Conservation (phyloP, 2,113 vertebrate species). For the Pyrgilauda ruficollis region DNA sequence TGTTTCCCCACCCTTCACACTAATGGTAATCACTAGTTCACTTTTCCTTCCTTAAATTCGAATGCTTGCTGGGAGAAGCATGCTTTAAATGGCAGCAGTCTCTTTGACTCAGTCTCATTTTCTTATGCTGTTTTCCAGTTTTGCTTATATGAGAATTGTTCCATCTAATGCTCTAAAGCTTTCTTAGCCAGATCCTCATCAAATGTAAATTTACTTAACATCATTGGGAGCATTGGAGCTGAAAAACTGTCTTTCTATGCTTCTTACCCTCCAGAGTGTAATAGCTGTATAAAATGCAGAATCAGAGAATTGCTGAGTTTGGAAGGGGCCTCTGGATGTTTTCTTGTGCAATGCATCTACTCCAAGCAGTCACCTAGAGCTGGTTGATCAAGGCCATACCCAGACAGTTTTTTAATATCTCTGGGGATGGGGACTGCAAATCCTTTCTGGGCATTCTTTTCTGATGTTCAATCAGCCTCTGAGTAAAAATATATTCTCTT, state of each 20-base stretch:
- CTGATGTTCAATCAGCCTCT: background rate
- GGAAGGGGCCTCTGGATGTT: background rate
- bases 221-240: background rate
- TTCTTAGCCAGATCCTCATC: constrained; percentile 25
- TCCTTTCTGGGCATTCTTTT: background rate
- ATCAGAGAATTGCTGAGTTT: background rate
- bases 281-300: background rate
- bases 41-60: background rate
- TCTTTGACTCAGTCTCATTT: constrained; percentile 11
- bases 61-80: background rate
- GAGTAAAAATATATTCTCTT: background rate
- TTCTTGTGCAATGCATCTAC: background rate
- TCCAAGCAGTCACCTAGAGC: background rate
- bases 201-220: constrained; percentile 52
- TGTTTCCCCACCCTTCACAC: background rate
- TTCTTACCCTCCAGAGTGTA: background rate
- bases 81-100: constrained; percentile 21
- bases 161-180: constrained; percentile 9
- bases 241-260: constrained; percentile 16
- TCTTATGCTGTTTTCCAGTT: background rate
- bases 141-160: constrained; percentile 6
- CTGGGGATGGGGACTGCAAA: background rate
- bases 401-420: background rate
- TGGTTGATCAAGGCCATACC: background rate
- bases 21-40: background rate